Evolutionary conservation across 2,888 invertebrate genomes (phyloP), one percentile per base, ranked within the genome.

Genomic region (Schizaphis graminum): DNA sequence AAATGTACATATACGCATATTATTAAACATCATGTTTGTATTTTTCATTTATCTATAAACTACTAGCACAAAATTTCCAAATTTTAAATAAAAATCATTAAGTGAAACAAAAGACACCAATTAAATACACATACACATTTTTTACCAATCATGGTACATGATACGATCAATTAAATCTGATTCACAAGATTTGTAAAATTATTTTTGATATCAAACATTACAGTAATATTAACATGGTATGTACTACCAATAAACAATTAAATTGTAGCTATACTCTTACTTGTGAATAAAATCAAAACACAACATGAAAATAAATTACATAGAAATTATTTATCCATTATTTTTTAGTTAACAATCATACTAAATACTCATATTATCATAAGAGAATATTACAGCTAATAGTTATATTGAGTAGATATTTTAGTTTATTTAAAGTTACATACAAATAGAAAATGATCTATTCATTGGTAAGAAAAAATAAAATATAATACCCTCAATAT

Each of bases 11-110:
- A 21, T 16, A 21, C 4, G 21, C 21, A 21, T 16, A 77, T 77
- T 41, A 24, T 77, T 41, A 24, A n/a, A 61, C 7, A 67, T 53
- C n/a, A n/a, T 84, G 41, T 8, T 91, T 35, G 47, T 47, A 49
- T 87, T 61, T 88, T 88, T 13, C n/a, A 67, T 67, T 87, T 41
- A 28, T 53, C 41, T 47, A 88, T 49, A 77, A 0, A 61, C n/a
- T 92, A 93, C 88, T 77, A 77, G 26, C 77, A 93, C 56, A 88
- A 61, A 77, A 93, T 77, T 93, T 56, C 56, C n/a, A 35, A 88
- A 56, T 88, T 88, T 53, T 41, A 44, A 92, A 92, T 92, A 53
- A 89, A 87, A 92, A 88, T 49, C 13, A 93, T 84, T 53, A 84
- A 53, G 77, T 91, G 1, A 56, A 84, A 77, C 49, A 47, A 47